These are phyloP conservation scores for Podilymbus podiceps DNA, from an alignment of 2,113 vertebrate species.

Conservation along the genomic window DNA sequence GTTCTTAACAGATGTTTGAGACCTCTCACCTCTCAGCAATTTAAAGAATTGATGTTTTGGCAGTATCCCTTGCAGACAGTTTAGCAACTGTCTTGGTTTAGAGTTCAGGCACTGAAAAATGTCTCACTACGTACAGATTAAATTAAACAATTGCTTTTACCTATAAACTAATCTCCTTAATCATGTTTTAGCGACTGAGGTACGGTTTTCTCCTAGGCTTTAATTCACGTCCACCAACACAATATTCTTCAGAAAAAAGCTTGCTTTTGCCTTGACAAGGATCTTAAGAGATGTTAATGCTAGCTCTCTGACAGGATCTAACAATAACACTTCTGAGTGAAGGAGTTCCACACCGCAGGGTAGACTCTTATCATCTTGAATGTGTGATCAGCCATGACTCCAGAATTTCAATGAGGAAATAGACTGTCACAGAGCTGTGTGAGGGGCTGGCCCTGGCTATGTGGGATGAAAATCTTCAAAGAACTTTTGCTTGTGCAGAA, in stretches of 20 bases:
- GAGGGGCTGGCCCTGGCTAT: background rate
- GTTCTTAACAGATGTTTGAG: background rate
- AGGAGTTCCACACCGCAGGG: constrained; percentile 33
- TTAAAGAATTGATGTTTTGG: background rate
- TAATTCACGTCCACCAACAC: background rate
- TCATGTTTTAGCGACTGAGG: background rate
- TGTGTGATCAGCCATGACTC: constrained; percentile 40
- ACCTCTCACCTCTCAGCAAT: background rate
- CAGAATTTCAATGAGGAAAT: constrained; percentile 38
- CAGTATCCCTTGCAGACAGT: background rate
- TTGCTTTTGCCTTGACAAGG: background rate
- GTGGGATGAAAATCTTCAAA: background rate
- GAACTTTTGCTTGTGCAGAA: background rate
- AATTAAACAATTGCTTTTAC: background rate
- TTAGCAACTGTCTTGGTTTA: background rate
- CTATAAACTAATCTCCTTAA: background rate
- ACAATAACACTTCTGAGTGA: constrained; percentile 30
- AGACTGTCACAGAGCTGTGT: background rate
- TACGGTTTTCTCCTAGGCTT: background rate
- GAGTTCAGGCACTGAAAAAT: background rate
- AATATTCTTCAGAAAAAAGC: background rate
- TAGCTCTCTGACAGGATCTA: constrained; percentile 16
- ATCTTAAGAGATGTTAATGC: constrained; percentile 25
- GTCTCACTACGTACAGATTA: background rate
- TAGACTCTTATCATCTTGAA: constrained; percentile 33